phyloP scores from a whole-genome alignment of 2,113 vertebrate species.

The Nerophis lumbriciformis region DNA sequence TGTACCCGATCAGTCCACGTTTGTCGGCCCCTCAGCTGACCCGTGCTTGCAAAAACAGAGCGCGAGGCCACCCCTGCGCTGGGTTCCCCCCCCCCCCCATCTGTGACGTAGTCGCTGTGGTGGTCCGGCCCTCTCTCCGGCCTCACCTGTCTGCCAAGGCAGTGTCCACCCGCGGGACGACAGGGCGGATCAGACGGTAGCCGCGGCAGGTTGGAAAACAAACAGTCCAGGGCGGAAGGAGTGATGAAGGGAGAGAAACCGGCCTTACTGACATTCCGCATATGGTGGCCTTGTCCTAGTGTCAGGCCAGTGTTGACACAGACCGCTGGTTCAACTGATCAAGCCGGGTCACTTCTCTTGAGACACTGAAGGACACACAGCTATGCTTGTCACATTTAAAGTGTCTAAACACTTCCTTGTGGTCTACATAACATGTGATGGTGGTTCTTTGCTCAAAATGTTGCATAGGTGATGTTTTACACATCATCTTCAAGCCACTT shows the following conservation, averaged over 20 bases:
- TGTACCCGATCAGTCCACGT: background rate
- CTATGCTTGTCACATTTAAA: background rate
- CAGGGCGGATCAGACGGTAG: constrained; percentile 47
- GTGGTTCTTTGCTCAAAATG: no score
- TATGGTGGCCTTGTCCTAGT: constrained; percentile 53
- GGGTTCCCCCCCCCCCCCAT: no score
- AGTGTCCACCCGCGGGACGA: constrained; percentile 51
- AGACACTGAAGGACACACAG: constrained; percentile 18
- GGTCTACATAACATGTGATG: no score
- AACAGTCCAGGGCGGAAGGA: constrained; percentile 49
- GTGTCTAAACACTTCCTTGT: no score
- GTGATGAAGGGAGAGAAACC: constrained; percentile 41
- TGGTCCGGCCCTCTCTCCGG: constrained; percentile 20
- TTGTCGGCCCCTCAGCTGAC: background rate
- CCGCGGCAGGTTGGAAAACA: constrained; percentile 70
- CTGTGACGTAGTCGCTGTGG: constrained; percentile 22
- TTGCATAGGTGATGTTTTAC: no score
- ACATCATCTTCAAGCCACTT: no score
- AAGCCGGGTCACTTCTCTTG: constrained; percentile 36
- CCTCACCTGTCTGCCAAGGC: constrained; percentile 57
- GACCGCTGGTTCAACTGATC: constrained; percentile 49
- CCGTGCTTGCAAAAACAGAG: background rate
- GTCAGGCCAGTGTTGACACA: constrained; percentile 54
- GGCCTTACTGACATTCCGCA: constrained; percentile 56
- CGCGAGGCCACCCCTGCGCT: background rate